Percentiles rank a stretch among this genome's conserved stretches.
Evolutionary conservation across 2,113 vertebrate species (phyloP).

Genomic region (Apaloderma vittatum): DNA sequence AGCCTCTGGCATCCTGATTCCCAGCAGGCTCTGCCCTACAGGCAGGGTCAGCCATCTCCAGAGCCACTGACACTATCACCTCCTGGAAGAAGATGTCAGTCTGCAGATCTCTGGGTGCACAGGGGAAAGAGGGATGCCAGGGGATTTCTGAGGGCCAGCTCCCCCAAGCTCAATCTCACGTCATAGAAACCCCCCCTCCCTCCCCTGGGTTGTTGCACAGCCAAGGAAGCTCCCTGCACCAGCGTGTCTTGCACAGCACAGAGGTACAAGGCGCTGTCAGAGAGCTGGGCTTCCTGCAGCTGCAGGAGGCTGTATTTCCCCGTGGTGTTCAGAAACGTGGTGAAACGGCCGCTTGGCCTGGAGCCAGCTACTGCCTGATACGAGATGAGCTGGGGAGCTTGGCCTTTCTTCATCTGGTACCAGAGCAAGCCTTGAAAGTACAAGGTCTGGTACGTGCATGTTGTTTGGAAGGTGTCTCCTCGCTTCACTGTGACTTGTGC

Average conservation of each 20-base stretch:
- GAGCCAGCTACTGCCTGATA: fast-evolving
- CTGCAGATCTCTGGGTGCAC: no score
- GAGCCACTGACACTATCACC: no score
- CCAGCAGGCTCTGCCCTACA: no score
- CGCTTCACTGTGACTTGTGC: background rate
- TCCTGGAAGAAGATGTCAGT: no score
- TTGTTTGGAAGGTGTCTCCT: background rate
- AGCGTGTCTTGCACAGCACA: background rate
- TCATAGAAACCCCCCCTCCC: background rate
- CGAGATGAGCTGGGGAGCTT: fast-evolving
- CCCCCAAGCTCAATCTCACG: background rate
- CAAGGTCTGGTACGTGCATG: fast-evolving
- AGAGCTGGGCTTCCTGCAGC: background rate
- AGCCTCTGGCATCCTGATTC: no score
- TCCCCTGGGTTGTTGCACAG: background rate
- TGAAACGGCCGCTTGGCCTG: background rate
- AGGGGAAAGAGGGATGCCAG: background rate
- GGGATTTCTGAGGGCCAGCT: background rate
- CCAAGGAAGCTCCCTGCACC: background rate
- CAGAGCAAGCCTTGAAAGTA: fast-evolving
- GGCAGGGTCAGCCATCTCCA: no score
- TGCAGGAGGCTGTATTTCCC: background rate
- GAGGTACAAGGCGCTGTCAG: background rate
- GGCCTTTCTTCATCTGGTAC: background rate
- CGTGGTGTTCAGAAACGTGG: fast-evolving